Evolutionary conservation across 2,888 invertebrate genomes (phyloP), one percentile per base, ranked within the genome.

Genomic region (Resseliella maxima): DNA sequence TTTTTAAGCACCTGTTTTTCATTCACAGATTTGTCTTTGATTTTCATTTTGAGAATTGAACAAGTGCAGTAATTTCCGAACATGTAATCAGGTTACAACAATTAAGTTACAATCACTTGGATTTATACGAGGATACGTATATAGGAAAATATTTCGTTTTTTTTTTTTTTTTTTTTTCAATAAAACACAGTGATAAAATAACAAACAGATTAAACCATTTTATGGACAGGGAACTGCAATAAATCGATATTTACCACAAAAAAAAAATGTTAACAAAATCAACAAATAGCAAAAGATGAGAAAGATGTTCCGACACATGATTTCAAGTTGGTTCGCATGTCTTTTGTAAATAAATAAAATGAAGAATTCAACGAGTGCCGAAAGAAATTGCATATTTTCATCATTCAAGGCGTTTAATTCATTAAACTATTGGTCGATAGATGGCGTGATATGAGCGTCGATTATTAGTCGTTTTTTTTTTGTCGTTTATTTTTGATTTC

Each of bases 251-350:
- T 72, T 72, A 72, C 72, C 31, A 31, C 31, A 72, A 21, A 15
- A n/a, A n/a, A n/a, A n/a, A 5, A 31, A 72, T 72, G 72, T 72
- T 72, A 72, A 31, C 72, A 21, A 12, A 72, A 72, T 72, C 31
- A 27, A 50, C 50, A 6, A n/a, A 59, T 59, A n/a, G 59, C 72
- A 72, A 72, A 31, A 72, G 72, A 72, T 72, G 72, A 72, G 31
- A 72, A 35, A 72, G 31, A 31, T 31, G 31, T 18, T 72, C 35
- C 72, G 72, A 35, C 72, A 72, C 72, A 35, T 35, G 15, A 72
- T 72, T 2, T 12, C 2, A 50, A 31, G 31, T 72, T 27, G 6
- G 35, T 72, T 31, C 31, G 31, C 31, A 31, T 35, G 72, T 5
- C 2, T 72, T 72, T 59, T 24, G 59, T n/a, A n/a, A 72, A 72